These are phyloP conservation scores for Poeciliopsis turrubarensis DNA, from an alignment of 2,113 vertebrate species.

Conservation along the genomic window DNA sequence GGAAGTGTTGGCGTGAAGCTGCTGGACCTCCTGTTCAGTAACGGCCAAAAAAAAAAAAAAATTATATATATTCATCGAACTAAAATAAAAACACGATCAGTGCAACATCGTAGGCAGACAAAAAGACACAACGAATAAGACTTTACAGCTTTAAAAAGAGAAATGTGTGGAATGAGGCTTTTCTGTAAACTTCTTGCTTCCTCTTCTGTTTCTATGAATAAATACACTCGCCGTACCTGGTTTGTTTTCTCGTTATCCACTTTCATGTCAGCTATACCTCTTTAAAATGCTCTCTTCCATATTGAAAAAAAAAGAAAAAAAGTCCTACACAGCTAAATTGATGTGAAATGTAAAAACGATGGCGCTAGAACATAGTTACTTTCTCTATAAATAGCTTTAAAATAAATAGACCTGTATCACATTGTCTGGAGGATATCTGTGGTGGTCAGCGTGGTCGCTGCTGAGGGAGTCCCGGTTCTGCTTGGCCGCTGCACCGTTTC, in stretches of 20 bases:
- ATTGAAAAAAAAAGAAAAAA: conserved; percentile 61
- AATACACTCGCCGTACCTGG: conserved; percentile 62
- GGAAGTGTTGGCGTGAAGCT: conserved; percentile 76
- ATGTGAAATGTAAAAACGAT: conserved; percentile 62
- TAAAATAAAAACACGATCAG: conserved; percentile 79
- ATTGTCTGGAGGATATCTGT: conserved; percentile 72
- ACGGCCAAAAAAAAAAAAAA: conserved; percentile 64
- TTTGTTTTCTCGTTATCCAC: conserved; percentile 12
- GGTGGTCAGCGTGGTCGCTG: background rate
- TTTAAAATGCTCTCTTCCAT: conserved; percentile 8
- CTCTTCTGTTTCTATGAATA: conserved; percentile 50
- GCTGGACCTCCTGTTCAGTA: conserved; percentile 74
- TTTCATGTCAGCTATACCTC: conserved; percentile 24
- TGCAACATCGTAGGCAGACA: conserved; percentile 84
- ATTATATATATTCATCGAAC: background rate
- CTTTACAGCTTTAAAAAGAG: conserved; percentile 56
- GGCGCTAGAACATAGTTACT: conserved; percentile 57
- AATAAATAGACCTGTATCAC: conserved; percentile 83
- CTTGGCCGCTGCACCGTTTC: conserved; percentile 7
- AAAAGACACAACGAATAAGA: conserved; percentile 57
- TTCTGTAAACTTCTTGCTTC: conserved; percentile 46
- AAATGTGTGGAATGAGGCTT: conserved; percentile 63
- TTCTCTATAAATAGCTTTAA: conserved; percentile 79
- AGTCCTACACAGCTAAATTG: conserved; percentile 61
- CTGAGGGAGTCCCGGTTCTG: conserved; percentile 30